phyloP scores from a whole-genome alignment of 2,797 vertebrate genomes.

The Tenualosa ilisha region DNA sequence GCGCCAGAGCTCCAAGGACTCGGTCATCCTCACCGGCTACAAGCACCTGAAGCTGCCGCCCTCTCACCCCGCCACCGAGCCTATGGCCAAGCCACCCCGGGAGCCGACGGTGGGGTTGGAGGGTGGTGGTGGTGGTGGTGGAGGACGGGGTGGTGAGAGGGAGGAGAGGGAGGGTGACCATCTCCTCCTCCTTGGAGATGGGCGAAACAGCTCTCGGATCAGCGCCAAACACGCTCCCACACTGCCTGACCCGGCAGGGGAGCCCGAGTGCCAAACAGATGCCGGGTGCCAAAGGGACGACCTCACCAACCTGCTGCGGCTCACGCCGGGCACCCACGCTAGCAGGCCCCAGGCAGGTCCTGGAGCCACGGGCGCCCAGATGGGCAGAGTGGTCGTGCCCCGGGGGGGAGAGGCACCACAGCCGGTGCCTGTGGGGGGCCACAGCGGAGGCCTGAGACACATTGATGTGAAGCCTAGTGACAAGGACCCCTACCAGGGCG shows the following conservation, averaged over 20 bases:
- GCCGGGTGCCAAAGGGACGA: slow-evolving; percentile 66
- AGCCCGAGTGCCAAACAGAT: slow-evolving; percentile 65
- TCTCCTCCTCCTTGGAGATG: slow-evolving; percentile 66
- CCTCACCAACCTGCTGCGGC: slow-evolving; percentile 70
- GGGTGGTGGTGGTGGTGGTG: slow-evolving; percentile 62
- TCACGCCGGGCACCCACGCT: slow-evolving; percentile 64
- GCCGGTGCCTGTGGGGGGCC: background rate
- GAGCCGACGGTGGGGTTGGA: slow-evolving; percentile 65
- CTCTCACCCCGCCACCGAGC: slow-evolving; percentile 61
- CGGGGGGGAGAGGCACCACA: slow-evolving; percentile 54
- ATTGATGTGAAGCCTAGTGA: slow-evolving; percentile 81
- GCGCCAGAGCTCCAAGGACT: slow-evolving; percentile 93
- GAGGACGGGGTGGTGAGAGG: slow-evolving; percentile 61
- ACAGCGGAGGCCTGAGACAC: slow-evolving; percentile 71
- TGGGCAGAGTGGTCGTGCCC: slow-evolving; percentile 48
- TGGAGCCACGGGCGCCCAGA: slow-evolving; percentile 59
- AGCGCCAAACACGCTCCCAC: background rate
- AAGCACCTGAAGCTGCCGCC: slow-evolving; percentile 89
- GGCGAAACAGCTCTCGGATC: slow-evolving; percentile 66
- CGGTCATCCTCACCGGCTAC: slow-evolving; percentile 93
- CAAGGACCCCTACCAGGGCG: slow-evolving; percentile 78
- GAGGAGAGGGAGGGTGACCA: slow-evolving; percentile 76
- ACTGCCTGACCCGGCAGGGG: slow-evolving; percentile 55
- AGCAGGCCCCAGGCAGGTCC: slow-evolving; percentile 78
- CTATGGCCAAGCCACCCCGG: slow-evolving; percentile 68